Conservation (phyloP, 1,140 invertebrate genomes). For the Kradibia gibbosae region DNA sequence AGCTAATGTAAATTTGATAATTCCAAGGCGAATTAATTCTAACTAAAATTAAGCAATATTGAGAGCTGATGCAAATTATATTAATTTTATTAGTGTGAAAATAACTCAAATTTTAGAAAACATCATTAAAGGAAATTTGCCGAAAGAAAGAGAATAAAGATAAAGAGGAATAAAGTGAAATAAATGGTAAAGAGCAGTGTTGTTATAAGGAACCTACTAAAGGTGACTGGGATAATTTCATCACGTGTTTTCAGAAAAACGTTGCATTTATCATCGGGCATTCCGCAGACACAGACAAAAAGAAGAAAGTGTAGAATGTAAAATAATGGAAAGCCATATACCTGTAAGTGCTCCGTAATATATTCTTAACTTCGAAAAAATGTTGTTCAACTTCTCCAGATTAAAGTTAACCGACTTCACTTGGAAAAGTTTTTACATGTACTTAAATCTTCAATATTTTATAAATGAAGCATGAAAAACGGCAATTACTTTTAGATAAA, state of each 20-base stretch:
- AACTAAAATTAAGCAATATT: not conserved
- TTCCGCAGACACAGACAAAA: constrained; percentile 38
- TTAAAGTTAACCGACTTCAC: constrained; percentile 35
- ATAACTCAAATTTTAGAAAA: not conserved
- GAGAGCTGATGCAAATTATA: constrained; percentile 4
- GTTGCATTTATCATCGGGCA: constrained; percentile 44
- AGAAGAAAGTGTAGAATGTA: constrained; percentile 46
- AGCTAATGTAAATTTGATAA: not conserved
- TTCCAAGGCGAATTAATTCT: not conserved
- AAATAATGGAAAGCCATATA: constrained; percentile 37
- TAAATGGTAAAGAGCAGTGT: constrained; percentile 3
- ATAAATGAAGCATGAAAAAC: constrained; percentile 25
- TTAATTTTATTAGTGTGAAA: not conserved
- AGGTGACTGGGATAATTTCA: constrained; percentile 48
- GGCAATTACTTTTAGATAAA: constrained; percentile 27
- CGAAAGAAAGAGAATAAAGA: not conserved
- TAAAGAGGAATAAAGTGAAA: constrained; percentile 15
- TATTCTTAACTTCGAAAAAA: constrained; percentile 37
- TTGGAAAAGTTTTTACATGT: constrained; percentile 19
- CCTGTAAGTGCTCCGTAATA: constrained; percentile 25
- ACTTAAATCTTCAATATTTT: constrained; percentile 39
- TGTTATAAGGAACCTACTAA: constrained; percentile 36
- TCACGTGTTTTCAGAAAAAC: constrained; percentile 44
- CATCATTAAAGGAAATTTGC: constrained; percentile 16
- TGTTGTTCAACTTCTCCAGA: constrained; percentile 32